Conservation (phyloP, 2,113 vertebrate genomes). For the Empidonax alnorum region DNA sequence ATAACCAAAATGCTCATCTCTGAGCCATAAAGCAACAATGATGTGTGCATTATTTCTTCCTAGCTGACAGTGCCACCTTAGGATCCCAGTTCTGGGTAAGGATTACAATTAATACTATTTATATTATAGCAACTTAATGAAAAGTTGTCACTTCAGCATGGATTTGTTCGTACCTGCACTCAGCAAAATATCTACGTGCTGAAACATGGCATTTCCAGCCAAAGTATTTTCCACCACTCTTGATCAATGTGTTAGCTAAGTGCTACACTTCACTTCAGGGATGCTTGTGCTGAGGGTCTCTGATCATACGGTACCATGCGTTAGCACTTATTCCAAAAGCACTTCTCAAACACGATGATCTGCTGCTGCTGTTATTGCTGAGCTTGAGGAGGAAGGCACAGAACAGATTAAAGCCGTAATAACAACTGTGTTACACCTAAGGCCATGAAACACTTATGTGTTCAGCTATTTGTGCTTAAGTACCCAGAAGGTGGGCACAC, state of each 20-base stretch:
- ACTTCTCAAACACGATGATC: background rate
- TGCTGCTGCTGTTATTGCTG: background rate
- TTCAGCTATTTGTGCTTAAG: background rate
- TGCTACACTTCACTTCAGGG: background rate
- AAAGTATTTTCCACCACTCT: background rate
- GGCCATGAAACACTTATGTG: accelerated
- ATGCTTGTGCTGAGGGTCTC: background rate
- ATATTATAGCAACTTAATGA: background rate
- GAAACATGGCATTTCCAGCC: background rate
- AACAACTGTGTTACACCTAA: background rate
- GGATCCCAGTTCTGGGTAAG: background rate
- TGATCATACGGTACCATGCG: accelerated
- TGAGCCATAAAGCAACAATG: background rate
- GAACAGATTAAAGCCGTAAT: background rate
- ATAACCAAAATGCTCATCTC: background rate
- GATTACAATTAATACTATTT: background rate
- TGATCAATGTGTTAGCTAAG: background rate
- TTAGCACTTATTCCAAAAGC: background rate
- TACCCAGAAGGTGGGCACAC: background rate
- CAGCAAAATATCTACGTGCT: background rate
- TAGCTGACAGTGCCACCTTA: background rate
- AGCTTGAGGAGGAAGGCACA: background rate
- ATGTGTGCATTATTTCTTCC: background rate
- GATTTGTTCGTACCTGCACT: background rate
- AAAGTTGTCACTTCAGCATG: background rate